These are phyloP conservation scores for Chymomyza amoena DNA, from an alignment of 2,888 invertebrate species.

Conservation along the genomic window DNA sequence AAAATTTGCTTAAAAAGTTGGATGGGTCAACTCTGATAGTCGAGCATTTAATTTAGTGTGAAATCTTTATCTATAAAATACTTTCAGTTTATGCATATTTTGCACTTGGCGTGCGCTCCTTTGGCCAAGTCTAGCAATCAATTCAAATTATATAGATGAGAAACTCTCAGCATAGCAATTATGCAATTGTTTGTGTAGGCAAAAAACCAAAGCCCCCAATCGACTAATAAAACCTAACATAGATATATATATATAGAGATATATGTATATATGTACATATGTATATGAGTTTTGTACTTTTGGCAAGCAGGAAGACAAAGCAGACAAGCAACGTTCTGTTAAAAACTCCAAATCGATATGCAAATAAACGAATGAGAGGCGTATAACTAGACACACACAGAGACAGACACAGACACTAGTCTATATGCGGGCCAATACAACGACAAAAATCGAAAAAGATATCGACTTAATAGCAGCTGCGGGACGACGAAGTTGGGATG, in stretches of 20 bases:
- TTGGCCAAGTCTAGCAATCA: conserved; percentile 46
- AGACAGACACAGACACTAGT: background rate
- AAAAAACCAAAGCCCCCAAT: conserved; percentile 27
- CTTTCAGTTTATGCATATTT: background rate
- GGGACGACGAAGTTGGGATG: conserved; percentile 18
- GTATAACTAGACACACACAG: conserved; percentile 3
- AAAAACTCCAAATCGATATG: conserved; percentile 74
- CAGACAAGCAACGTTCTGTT: conserved; percentile 41
- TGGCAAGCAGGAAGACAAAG: conserved; percentile 27
- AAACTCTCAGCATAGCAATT: conserved; percentile 50
- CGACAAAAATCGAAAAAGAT: conserved; percentile 46
- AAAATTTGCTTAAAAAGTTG: background rate
- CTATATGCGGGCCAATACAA: conserved; percentile 55
- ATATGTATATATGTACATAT: conserved; percentile 8
- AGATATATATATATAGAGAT: conserved; percentile 29
- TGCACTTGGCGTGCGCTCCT: background rate
- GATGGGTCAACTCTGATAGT: background rate
- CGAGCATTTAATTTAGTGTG: conserved; percentile 22
- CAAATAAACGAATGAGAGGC: conserved; percentile 68
- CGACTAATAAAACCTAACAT: conserved; percentile 52
- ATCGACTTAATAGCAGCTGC: background rate
- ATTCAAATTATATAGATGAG: conserved; percentile 50
- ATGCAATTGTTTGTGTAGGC: conserved; percentile 69
- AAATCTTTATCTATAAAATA: conserved; percentile 21
- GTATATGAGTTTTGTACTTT: conserved; percentile 39